Percentiles rank a stretch among this genome's conserved stretches.
These are phyloP conservation scores for Macaca mulatta DNA, from an alignment of 2,113 vertebrate genomes.

Conservation along the genomic window DNA sequence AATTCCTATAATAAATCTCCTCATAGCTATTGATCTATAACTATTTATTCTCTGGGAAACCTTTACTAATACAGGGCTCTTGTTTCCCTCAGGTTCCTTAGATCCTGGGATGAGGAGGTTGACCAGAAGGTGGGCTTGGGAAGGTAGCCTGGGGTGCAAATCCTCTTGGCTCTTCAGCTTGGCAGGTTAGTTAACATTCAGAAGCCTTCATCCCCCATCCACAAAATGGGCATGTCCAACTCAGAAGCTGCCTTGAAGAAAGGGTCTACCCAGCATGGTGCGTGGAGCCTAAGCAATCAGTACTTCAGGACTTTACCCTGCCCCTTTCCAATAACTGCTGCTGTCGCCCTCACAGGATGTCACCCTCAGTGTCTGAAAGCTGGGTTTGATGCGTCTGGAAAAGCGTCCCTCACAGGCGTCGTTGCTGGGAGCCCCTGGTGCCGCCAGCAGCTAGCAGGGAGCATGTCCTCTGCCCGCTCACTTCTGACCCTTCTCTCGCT, in stretches of 20 bases:
- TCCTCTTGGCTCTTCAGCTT: neutral
- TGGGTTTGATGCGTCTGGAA: neutral
- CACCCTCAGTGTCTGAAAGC: neutral
- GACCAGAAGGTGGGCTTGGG: neutral
- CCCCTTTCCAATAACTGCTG: neutral
- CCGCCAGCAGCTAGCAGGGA: neutral
- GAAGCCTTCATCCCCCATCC: neutral
- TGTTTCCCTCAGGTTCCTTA: fast-evolving
- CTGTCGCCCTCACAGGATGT: neutral
- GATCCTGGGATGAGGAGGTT: neutral
- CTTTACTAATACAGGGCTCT: neutral
- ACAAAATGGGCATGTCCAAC: neutral
- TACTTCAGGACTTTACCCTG: neutral
- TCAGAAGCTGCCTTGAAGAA: neutral
- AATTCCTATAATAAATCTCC: neutral
- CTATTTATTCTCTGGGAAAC: neutral
- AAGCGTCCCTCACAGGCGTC: neutral
- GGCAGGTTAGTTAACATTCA: neutral
- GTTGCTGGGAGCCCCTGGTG: neutral
- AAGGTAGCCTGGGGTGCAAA: neutral
- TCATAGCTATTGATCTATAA: neutral
- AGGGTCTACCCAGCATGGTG: neutral
- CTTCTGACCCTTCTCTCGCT: fast-evolving
- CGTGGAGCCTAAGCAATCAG: neutral
- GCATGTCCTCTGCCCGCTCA: fast-evolving